Evolutionary conservation across 2,113 vertebrate genomes (phyloP).

Genomic region (Cyanoramphus novaezelandiae): DNA sequence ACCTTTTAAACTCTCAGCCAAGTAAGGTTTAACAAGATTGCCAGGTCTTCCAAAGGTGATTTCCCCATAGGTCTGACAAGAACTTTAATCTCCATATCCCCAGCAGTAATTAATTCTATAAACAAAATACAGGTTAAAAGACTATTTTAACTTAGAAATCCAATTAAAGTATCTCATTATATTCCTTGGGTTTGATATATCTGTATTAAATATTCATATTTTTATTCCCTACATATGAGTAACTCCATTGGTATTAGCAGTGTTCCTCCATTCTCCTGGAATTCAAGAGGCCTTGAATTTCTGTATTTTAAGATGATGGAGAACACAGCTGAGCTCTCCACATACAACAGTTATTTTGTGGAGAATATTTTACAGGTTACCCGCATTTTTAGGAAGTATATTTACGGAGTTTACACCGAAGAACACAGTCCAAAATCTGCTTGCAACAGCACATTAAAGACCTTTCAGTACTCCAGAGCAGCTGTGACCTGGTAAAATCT

Average conservation of each 20-base stretch:
- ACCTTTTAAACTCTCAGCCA: not conserved
- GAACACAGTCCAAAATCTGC: constrained; percentile 46
- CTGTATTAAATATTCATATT: not conserved
- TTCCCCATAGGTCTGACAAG: constrained; percentile 27
- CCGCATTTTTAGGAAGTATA: not conserved
- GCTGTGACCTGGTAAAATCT: constrained; percentile 73
- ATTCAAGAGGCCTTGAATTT: not conserved
- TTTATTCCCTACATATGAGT: not conserved
- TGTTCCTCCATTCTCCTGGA: not conserved
- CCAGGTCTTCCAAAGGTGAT: not conserved
- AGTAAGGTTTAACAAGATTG: not conserved
- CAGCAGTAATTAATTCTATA: constrained; percentile 28
- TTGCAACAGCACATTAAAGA: constrained; percentile 54
- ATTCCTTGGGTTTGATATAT: not conserved
- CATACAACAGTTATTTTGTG: not conserved
- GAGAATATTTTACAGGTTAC: not conserved
- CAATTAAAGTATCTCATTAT: constrained; percentile 28
- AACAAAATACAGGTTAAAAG: constrained; percentile 35
- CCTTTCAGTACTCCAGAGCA: constrained; percentile 63
- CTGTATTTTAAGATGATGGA: not conserved
- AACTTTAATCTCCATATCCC: not conserved
- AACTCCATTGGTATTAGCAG: not conserved
- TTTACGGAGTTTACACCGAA: constrained; percentile 43
- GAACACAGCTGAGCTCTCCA: not conserved
- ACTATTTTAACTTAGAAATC: constrained; percentile 7